Evolutionary conservation across 2,888 invertebrate genomes (phyloP).

Genomic region (Clunio marinus): DNA sequence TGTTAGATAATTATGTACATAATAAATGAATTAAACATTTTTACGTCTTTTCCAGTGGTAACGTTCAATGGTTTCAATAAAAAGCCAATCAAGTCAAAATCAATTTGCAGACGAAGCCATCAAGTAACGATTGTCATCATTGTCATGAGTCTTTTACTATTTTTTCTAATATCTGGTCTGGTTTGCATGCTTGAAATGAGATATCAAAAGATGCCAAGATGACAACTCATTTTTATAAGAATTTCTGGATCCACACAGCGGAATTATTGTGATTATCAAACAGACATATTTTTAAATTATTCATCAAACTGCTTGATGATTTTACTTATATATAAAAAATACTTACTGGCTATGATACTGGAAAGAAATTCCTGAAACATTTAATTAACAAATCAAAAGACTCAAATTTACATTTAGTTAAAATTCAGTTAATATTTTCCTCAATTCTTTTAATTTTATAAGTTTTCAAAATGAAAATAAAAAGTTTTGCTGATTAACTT

Average conservation of each 20-base stretch:
- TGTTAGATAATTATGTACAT: too few relatives aligned
- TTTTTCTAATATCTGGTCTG: conserved; percentile 15
- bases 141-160: conserved; percentile 10
- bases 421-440: conserved; percentile 37
- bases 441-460: background rate
- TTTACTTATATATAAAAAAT: too few relatives aligned
- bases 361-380: background rate
- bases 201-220: conserved; percentile 30
- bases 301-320: too few relatives aligned
- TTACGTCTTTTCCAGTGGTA: conserved; percentile 16
- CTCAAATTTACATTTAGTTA: conserved; percentile 35
- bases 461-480: background rate
- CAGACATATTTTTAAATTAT: too few relatives aligned
- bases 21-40: too few relatives aligned
- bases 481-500: background rate
- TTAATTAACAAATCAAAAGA: conserved; percentile 8
- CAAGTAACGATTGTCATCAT: conserved; percentile 26
- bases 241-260: too few relatives aligned
- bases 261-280: too few relatives aligned
- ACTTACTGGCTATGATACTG: background rate
- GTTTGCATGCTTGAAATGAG: conserved; percentile 30
- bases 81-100: conserved; percentile 52
- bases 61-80: conserved; percentile 4
- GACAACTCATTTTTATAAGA: too few relatives aligned
- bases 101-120: conserved; percentile 28